phyloP scores from a whole-genome alignment of 2,113 vertebrate species.

The Tursiops truncatus region DNA sequence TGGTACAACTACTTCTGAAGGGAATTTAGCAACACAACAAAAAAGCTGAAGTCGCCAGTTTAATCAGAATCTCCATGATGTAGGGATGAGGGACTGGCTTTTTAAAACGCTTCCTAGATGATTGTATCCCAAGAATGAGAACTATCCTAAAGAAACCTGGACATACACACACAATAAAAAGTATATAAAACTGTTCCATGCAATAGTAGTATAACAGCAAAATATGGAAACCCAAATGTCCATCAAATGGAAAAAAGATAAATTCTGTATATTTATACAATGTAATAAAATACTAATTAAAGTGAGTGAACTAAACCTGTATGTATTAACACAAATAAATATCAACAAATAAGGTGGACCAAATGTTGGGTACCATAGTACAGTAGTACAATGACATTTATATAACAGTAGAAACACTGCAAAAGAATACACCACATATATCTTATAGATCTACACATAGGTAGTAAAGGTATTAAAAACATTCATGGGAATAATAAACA shows the following conservation, averaged over 20 bases:
- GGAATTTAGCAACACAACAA: not conserved
- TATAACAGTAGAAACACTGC: not conserved
- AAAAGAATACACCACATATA: not conserved
- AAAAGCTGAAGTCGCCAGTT: not conserved
- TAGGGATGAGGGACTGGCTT: not conserved
- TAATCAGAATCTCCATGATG: not conserved
- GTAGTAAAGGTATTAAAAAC: slow-evolving; percentile 4
- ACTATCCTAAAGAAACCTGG: not conserved
- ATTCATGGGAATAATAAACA: not conserved
- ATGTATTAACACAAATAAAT: not conserved
- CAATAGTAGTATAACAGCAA: not conserved
- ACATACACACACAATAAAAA: not conserved
- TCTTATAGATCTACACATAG: not conserved
- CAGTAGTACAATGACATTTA: not conserved
- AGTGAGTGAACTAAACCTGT: slow-evolving; percentile 2
- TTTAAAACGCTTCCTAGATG: not conserved
- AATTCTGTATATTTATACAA: not conserved
- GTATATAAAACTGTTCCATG: not conserved
- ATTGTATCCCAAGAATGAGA: not conserved
- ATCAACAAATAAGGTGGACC: not conserved
- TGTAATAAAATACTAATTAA: not conserved
- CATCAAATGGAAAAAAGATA: not conserved
- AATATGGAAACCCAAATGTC: not conserved
- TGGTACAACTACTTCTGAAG: not conserved
- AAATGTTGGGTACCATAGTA: not conserved